phyloP scores from a whole-genome alignment of 2,797 vertebrate species.

The Sebastes diaconus region DNA sequence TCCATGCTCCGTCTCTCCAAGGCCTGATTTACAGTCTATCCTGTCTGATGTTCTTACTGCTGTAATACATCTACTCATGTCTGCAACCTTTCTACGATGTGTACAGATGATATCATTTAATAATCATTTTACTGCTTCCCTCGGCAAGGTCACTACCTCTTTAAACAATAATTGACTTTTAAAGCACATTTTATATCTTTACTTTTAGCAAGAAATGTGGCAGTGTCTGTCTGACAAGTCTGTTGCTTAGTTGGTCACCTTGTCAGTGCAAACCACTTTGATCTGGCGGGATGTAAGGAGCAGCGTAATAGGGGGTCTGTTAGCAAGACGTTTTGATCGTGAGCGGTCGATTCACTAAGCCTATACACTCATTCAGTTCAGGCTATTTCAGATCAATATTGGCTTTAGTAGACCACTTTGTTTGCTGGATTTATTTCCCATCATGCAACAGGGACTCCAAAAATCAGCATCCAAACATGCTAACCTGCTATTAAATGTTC shows the following conservation, averaged over 20 bases:
- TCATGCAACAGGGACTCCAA: background rate
- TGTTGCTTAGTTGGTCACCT: background rate
- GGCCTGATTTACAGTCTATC: conserved; percentile 28
- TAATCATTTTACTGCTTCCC: background rate
- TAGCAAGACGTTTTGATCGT: background rate
- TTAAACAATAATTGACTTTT: conserved; percentile 8
- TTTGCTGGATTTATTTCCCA: background rate
- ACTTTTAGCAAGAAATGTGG: background rate
- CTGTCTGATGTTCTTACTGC: background rate
- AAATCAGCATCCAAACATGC: background rate
- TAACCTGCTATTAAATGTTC: background rate
- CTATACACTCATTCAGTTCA: background rate
- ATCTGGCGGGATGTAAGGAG: background rate
- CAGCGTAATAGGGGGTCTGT: background rate
- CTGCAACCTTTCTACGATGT: background rate
- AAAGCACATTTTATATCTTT: background rate
- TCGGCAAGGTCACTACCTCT: background rate
- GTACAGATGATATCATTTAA: conserved; percentile 15
- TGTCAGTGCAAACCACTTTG: background rate
- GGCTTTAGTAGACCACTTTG: background rate
- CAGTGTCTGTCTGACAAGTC: background rate
- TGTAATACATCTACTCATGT: background rate
- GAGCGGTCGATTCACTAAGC: background rate
- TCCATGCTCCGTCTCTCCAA: conserved; percentile 12
- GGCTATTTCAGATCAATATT: background rate